phyloP scores from a whole-genome alignment of 2,113 vertebrate species.

The Pungitius pungitius region DNA sequence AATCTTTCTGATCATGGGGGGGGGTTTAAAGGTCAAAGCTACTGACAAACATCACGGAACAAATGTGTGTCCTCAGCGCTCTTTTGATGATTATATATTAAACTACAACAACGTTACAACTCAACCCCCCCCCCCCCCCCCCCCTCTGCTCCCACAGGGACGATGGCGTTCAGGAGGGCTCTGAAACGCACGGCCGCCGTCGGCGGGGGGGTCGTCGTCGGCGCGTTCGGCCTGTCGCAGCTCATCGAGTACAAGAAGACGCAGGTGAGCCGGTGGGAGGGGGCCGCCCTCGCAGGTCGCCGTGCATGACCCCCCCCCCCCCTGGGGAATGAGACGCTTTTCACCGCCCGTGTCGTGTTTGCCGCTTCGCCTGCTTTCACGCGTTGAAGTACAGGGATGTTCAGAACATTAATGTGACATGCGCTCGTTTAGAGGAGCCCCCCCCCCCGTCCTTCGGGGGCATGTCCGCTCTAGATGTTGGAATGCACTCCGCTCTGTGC shows the following conservation, averaged over 20 bases:
- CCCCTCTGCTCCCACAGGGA: constrained; percentile 46
- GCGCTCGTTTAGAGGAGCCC: neutral
- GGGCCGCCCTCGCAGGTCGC: neutral
- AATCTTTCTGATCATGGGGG: constrained; percentile 2
- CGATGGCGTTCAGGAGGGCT: constrained; percentile 93
- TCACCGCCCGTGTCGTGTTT: neutral
- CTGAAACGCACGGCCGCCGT: constrained; percentile 86
- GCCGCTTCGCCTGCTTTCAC: neutral
- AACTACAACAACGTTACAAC: no score
- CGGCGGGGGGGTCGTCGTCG: constrained; percentile 87
- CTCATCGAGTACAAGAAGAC: constrained; percentile 88
- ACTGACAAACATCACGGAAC: neutral
- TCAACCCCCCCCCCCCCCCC: constrained; percentile 21
- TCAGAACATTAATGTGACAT: neutral
- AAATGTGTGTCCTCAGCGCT: neutral
- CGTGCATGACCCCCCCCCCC: neutral
- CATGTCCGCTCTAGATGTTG: constrained; percentile 59
- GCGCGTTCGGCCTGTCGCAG: constrained; percentile 89
- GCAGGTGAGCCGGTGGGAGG: constrained; percentile 80
- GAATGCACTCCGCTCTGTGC: constrained; percentile 76
- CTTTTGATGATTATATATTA: neutral
- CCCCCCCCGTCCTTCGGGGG: neutral
- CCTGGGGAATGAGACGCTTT: no score
- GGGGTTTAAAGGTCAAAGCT: constrained; percentile 35
- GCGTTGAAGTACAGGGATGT: neutral